Evolutionary conservation across 2,113 vertebrate genomes (phyloP), one percentile per base, ranked within the genome.

Genomic region (Carassius gibelio): DNA sequence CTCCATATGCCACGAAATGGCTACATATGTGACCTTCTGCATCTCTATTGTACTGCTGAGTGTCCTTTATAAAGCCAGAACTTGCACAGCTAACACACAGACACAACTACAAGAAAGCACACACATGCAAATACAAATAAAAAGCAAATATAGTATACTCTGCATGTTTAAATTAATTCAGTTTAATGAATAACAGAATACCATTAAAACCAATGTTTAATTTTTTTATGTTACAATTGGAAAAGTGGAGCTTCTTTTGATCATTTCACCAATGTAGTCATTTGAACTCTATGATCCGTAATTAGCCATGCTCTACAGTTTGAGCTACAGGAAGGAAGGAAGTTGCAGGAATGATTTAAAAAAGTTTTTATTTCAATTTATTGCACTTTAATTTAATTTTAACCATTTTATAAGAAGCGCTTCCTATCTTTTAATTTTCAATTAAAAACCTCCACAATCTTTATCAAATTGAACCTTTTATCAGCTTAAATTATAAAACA

Each of bases 1-100:
- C 69, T 82, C 78, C 71, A 76, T 66, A 68, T 42, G 79, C 30
- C 85, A 84, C 10, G 66, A 78, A 85, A 85, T 52, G 23, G 62
- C 62, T 36, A 5, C 62, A 82, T 15, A 52, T 45, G 68, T 61
- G 55, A 83, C 74, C 74, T 83, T 79, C 83, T 57, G 15, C 57
- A 34, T 45, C 8, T 72, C 83, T 74, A 85, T 83, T 83, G 64
- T 83, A 71, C 34, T 11, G 59, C 38, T 14, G 57, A 61, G 19
- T 34, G 42, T 85, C 55, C 57, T 59, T 72, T 23, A 72, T 55
- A 57, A 42, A 76, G 3, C 23, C 23, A 62, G 72, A 64, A 19
- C 14, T 38, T 52, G 42, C 77, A 71, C 23, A 57, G 48, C 15
- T 30, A 21, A 83, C 48, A 38, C 38, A 42, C 42, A 45, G 42